A percentile compares a stretch with the other conserved stretches of the same genome.
phyloP scores from a whole-genome alignment of 1,140 invertebrate species.

The Tetragnatha versicolor region DNA sequence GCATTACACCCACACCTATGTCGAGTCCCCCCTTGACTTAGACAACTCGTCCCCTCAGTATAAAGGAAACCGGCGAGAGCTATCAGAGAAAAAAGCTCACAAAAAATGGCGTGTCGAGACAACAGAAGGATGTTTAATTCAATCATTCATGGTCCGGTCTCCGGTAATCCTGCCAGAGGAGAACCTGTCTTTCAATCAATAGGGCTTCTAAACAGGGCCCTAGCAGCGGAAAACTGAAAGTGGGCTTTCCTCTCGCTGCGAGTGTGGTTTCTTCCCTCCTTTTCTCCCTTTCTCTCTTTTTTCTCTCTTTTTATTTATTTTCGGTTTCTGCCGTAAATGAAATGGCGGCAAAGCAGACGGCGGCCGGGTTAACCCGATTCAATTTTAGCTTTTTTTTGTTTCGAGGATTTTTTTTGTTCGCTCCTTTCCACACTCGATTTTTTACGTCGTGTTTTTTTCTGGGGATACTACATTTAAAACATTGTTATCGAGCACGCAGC shows the following conservation, averaged over 20 bases:
- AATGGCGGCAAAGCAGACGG: conserved; percentile 47
- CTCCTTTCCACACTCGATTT: too few species aligned
- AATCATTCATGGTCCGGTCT: conserved; percentile 53
- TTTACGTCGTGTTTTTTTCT: conserved; percentile 22
- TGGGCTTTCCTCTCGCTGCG: conserved; percentile 34
- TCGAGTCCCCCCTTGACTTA: conserved; percentile 8
- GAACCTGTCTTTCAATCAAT: conserved; percentile 54
- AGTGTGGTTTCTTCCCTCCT: conserved; percentile 10
- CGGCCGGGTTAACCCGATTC: conserved; percentile 49
- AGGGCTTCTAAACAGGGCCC: conserved; percentile 40
- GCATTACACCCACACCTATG: neutral
- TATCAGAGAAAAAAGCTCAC: neutral
- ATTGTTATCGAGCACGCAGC: conserved; percentile 40
- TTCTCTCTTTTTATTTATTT: conserved; percentile 34
- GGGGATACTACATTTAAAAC: conserved; percentile 45
- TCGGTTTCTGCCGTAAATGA: conserved; percentile 44
- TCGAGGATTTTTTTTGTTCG: neutral
- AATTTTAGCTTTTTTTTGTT: conserved; percentile 27
- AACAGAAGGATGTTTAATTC: conserved; percentile 55
- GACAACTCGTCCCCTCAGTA: neutral
- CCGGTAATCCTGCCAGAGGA: conserved; percentile 49
- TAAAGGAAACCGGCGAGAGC: conserved; percentile 14
- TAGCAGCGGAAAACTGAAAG: conserved; percentile 41
- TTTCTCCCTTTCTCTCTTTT: conserved; percentile 1
- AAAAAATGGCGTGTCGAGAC: conserved; percentile 41